phyloP scores from a whole-genome alignment of 2,113 vertebrate genomes.

The Leucopternis melanops region DNA sequence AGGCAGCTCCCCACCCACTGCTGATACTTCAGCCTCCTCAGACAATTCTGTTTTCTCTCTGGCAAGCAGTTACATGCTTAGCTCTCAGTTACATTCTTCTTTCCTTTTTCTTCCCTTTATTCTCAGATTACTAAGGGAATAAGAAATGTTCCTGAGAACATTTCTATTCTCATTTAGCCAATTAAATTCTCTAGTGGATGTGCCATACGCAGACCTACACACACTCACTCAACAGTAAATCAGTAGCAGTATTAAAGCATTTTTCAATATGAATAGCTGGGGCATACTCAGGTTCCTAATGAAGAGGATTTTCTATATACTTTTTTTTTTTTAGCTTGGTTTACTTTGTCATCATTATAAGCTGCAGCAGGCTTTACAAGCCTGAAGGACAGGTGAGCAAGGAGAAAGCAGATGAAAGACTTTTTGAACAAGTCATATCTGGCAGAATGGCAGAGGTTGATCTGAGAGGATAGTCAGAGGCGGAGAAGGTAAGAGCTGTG shows the following conservation, averaged over 20 bases:
- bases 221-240: not conserved
- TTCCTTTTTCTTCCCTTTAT: not conserved
- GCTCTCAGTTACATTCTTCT: not conserved
- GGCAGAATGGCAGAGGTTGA: not conserved
- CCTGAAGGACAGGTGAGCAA: slow-evolving; percentile 11
- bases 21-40: not conserved
- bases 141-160: not conserved
- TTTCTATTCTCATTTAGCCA: slow-evolving; percentile 2
- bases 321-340: not conserved
- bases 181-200: not conserved
- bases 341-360: not conserved
- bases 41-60: not conserved
- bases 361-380: not conserved
- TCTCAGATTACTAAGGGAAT: not conserved
- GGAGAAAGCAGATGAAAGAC: slow-evolving; percentile 14
- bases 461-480: not conserved
- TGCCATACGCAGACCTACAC: not conserved
- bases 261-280: not conserved
- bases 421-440: not conserved
- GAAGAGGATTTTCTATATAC: not conserved
- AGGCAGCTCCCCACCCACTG: not conserved
- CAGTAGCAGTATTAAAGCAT: not conserved
- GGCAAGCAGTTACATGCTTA: not conserved
- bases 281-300: not conserved
- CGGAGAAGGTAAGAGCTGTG: not conserved